Conservation (phyloP, 2,797 vertebrate genomes). For the Galaxias olidus region DNA sequence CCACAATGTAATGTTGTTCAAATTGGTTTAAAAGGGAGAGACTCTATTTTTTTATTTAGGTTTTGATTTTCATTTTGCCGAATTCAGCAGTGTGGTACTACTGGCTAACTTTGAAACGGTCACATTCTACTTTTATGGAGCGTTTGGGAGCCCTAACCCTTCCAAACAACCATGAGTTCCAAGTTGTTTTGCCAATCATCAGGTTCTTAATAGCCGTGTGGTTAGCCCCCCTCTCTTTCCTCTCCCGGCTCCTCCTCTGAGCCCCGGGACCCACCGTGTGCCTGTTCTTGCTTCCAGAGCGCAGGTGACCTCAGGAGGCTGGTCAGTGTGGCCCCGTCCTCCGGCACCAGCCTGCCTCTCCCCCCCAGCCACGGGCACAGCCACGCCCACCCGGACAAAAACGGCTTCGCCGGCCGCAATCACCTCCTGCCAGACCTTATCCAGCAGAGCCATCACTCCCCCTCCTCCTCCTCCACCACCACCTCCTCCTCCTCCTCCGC, state of each 20-base stretch:
- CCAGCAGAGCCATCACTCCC: slow-evolving; percentile 99
- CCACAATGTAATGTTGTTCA: no score
- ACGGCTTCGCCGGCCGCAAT: slow-evolving; percentile 93
- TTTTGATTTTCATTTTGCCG: no score
- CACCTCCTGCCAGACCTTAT: slow-evolving; percentile 99
- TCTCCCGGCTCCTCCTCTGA: slow-evolving; percentile 59
- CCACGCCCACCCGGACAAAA: slow-evolving; percentile 92
- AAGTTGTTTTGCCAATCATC: no score
- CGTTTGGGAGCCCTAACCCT: no score
- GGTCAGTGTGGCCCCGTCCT: slow-evolving; percentile 57
- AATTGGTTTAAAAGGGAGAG: no score
- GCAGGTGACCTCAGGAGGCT: slow-evolving; percentile 91
- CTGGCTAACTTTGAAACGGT: no score
- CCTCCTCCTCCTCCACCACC: slow-evolving; percentile 90
- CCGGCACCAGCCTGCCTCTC: slow-evolving; percentile 44
- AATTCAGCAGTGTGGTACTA: no score
- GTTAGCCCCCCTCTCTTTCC: slow-evolving; percentile 80
- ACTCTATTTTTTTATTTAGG: no score
- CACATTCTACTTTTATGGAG: no score
- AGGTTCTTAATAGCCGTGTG: slow-evolving; percentile 35
- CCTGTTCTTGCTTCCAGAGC: slow-evolving; percentile 99
- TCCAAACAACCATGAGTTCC: no score
- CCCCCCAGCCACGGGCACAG: slow-evolving; percentile 62
- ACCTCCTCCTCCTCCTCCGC: slow-evolving; percentile 92
- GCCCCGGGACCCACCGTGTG: slow-evolving; percentile 87